Evolutionary conservation across 2,888 invertebrate genomes (phyloP).

Genomic region (Synergus gifuensis): DNA sequence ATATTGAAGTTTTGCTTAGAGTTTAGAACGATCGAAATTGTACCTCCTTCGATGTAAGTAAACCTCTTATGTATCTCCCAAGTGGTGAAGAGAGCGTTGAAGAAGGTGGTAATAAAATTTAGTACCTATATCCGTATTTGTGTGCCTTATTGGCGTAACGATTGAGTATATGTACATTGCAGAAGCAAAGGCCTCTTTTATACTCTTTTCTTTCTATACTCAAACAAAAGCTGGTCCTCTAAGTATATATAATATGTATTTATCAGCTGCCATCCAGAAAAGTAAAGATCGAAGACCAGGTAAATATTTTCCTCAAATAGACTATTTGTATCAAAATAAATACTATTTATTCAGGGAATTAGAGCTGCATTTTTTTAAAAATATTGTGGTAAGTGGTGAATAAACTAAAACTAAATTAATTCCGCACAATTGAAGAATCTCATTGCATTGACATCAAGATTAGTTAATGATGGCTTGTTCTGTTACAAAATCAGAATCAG

Average conservation of each 20-base stretch:
- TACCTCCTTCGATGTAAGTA: conserved; percentile 1
- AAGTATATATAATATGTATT: not conserved
- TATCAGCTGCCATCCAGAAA: not conserved
- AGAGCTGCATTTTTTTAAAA: not conserved
- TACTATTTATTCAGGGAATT: not conserved
- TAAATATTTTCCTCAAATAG: not conserved
- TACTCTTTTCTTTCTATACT: conserved; percentile 3
- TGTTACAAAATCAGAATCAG: not conserved
- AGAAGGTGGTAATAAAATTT: conserved; percentile 53
- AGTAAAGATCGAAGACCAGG: not conserved
- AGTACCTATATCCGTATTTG: conserved; percentile 48
- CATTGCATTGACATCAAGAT: not conserved
- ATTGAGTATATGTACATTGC: conserved; percentile 48
- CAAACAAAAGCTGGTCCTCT: conserved; percentile 8
- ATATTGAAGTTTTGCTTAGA: conserved; percentile 37
- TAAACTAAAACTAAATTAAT: not conserved
- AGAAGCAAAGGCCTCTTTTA: conserved; percentile 20
- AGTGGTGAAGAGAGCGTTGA: conserved; percentile 44
- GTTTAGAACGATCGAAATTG: conserved; percentile 28
- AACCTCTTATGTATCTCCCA: conserved; percentile 28
- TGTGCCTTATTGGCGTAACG: conserved; percentile 50
- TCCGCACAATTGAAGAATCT: not conserved
- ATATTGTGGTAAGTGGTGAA: not conserved
- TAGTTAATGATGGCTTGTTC: not conserved
- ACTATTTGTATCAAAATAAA: not conserved